phyloP scores from a whole-genome alignment of 2,888 invertebrate genomes.

The Adineta ricciae region DNA sequence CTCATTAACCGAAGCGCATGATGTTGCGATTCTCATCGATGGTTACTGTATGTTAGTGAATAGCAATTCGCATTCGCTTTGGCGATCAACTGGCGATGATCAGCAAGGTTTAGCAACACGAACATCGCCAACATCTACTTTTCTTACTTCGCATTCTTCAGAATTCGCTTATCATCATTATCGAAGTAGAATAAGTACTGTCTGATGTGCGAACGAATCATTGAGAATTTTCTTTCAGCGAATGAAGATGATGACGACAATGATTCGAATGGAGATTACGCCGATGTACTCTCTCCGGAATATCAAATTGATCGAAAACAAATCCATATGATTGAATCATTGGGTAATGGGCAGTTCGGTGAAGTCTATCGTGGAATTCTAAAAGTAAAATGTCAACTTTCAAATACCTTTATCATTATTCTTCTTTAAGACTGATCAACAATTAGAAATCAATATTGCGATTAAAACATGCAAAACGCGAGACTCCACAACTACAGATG shows the following conservation, averaged over 20 bases:
- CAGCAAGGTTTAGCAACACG: background rate
- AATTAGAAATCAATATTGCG: slow-evolving; percentile 53
- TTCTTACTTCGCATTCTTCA: background rate
- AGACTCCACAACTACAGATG: background rate
- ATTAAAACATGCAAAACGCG: slow-evolving; percentile 85
- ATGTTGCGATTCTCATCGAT: slow-evolving; percentile 28
- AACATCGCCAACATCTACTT: background rate
- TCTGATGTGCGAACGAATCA: background rate
- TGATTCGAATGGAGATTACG: background rate
- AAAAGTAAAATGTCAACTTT: slow-evolving; percentile 37
- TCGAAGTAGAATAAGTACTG: background rate
- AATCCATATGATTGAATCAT: slow-evolving; percentile 74
- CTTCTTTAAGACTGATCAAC: slow-evolving; percentile 17
- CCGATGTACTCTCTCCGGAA: background rate
- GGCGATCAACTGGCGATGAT: background rate
- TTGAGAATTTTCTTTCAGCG: background rate
- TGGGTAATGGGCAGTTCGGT: slow-evolving; percentile 96
- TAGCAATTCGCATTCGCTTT: background rate
- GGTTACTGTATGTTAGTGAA: slow-evolving; percentile 25
- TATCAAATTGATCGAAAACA: slow-evolving; percentile 62
- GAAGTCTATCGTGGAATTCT: slow-evolving; percentile 84
- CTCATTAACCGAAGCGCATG: slow-evolving; percentile 23
- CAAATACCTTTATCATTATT: too few relatives aligned
- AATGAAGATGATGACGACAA: background rate
- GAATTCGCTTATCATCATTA: too few relatives aligned